phyloP scores from a whole-genome alignment of 2,888 invertebrate genomes.

The Julus scanicus region DNA sequence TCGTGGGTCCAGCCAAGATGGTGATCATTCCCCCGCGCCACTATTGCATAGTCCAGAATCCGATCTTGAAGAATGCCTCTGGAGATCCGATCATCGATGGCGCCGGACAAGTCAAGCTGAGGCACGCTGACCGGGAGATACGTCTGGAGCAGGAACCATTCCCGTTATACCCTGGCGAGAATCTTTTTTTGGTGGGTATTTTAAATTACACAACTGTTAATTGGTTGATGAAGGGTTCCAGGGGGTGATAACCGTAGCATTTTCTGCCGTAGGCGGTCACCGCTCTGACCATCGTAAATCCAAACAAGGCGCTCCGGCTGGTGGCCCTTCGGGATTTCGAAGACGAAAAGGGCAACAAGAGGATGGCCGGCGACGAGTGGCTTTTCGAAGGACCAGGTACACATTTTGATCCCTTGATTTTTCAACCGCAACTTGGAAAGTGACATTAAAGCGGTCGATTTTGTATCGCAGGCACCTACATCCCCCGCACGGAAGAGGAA shows the following conservation, averaged over 20 bases:
- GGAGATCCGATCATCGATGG: constrained; percentile 64
- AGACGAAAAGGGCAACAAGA: constrained; percentile 63
- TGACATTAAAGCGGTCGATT: no score
- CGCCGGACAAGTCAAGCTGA: constrained; percentile 66
- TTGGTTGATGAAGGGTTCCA: not conserved
- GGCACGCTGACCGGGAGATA: constrained; percentile 69
- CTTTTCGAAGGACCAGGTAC: constrained; percentile 68
- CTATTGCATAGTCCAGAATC: constrained; percentile 69
- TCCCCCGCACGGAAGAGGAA: constrained; percentile 68
- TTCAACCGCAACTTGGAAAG: no score
- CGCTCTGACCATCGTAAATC: constrained; percentile 66
- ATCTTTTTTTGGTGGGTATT: constrained; percentile 58
- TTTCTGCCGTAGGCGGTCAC: constrained; percentile 63
- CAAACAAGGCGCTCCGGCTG: constrained; percentile 68
- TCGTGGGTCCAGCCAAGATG: constrained; percentile 68
- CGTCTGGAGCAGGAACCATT: constrained; percentile 69
- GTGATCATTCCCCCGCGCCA: constrained; percentile 68
- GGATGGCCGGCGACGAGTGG: constrained; percentile 69
- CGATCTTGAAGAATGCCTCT: constrained; percentile 65
- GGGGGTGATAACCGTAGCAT: no score
- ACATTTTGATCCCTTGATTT: no score
- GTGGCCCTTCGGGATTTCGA: constrained; percentile 67
- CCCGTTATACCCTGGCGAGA: constrained; percentile 69
- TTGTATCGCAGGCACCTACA: constrained; percentile 66
- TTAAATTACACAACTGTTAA: no score